phyloP scores from a whole-genome alignment of 2,113 vertebrate genomes.

The Poecilia latipinna region DNA sequence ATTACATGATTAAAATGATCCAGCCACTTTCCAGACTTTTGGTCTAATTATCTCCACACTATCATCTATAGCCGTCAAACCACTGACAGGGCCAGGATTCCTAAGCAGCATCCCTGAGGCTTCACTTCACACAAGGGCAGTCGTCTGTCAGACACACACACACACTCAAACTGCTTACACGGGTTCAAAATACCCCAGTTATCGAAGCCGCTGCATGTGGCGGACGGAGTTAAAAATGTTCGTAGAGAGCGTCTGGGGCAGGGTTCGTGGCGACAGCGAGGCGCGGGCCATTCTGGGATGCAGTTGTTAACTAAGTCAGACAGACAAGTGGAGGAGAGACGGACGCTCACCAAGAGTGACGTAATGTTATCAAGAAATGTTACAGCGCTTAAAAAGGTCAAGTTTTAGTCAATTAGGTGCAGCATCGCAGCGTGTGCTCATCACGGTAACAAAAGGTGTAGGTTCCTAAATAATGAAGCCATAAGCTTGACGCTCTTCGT shows the following conservation, averaged over 20 bases:
- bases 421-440: background rate
- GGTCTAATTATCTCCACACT: background rate
- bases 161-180: slow-evolving; percentile 56
- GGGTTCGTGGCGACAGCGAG: slow-evolving; percentile 69
- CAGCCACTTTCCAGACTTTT: background rate
- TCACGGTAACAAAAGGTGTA: background rate
- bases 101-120: background rate
- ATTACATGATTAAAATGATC: too few species aligned
- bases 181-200: slow-evolving; percentile 75
- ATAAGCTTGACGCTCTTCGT: too few species aligned
- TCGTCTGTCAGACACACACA: slow-evolving; percentile 48
- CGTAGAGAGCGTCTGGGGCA: slow-evolving; percentile 52
- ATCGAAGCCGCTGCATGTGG: slow-evolving; percentile 73
- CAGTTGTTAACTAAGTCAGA: slow-evolving; percentile 41
- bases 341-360: background rate
- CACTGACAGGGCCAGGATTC: background rate
- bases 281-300: slow-evolving; percentile 76
- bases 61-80: background rate
- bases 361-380: background rate
- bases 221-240: slow-evolving; percentile 68
- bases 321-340: slow-evolving; percentile 42
- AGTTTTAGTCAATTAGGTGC: background rate
- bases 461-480: too few species aligned
- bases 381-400: background rate
- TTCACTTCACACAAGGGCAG: slow-evolving; percentile 32